phyloP scores from a whole-genome alignment of 2,888 invertebrate species.

The Cheiracanthium punctorium region DNA sequence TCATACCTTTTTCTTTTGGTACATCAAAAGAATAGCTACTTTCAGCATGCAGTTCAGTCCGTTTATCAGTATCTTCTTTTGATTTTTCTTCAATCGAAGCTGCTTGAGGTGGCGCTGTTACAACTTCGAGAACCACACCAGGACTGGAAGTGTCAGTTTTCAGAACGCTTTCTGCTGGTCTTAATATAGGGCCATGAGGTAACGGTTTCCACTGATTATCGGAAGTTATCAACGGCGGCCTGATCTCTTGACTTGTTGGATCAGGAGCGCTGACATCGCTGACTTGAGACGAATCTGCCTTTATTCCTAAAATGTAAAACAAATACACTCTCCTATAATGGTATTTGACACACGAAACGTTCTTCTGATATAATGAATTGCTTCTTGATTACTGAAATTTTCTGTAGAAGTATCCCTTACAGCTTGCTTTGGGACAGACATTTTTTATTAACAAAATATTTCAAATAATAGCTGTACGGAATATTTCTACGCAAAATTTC shows the following conservation, averaged over 20 bases:
- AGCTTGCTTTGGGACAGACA: too few species aligned
- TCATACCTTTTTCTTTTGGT: not conserved
- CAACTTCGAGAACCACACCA: not conserved
- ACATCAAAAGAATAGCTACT: not conserved
- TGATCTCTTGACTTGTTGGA: constrained; percentile 40
- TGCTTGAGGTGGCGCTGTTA: not conserved
- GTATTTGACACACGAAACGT: too few species aligned
- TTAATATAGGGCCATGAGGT: constrained; percentile 46
- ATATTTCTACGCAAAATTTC: too few species aligned
- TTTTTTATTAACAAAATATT: too few species aligned
- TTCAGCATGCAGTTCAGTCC: not conserved
- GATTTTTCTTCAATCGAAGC: not conserved
- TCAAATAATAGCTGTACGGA: too few species aligned
- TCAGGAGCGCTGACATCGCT: constrained; percentile 20
- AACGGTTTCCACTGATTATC: constrained; percentile 65
- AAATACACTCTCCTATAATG: too few species aligned
- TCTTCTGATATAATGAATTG: too few species aligned
- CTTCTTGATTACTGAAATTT: too few species aligned
- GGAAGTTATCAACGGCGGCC: not conserved
- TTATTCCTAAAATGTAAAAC: not conserved
- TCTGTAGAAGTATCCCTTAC: too few species aligned
- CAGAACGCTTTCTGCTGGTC: constrained; percentile 24
- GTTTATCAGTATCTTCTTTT: not conserved
- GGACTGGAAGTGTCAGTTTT: not conserved
- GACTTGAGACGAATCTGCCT: not conserved